Evolutionary conservation across 2,113 vertebrate genomes (phyloP).

Genomic region (Isurus oxyrinchus): DNA sequence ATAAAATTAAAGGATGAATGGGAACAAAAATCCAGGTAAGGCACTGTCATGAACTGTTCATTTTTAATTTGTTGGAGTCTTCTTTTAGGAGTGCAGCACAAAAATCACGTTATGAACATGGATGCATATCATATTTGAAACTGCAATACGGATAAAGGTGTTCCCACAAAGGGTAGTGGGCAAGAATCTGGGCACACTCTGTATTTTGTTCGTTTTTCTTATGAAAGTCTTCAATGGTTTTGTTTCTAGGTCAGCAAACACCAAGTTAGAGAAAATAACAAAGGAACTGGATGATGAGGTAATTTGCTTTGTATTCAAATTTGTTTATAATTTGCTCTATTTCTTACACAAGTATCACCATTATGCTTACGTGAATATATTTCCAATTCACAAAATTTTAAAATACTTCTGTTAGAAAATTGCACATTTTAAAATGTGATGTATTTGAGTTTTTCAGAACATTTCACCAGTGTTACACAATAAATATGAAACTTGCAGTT

Average conservation of each 20-base stretch:
- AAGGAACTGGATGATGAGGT: conserved; percentile 99
- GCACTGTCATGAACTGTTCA: conserved; percentile 39
- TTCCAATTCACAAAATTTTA: neutral
- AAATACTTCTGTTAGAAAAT: neutral
- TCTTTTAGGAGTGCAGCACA: neutral
- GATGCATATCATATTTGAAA: neutral
- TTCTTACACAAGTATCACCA: neutral
- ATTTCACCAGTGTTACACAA: neutral
- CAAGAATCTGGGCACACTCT: neutral
- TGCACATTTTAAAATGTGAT: neutral
- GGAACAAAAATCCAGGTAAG: conserved; percentile 93
- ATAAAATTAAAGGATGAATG: conserved; percentile 96
- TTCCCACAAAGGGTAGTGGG: neutral
- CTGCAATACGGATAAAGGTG: neutral
- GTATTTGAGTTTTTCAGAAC: neutral
- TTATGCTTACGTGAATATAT: neutral
- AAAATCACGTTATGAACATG: neutral
- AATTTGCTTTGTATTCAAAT: conserved; percentile 41
- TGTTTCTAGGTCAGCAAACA: conserved; percentile 72
- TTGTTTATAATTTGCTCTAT: neutral
- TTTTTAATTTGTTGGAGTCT: neutral
- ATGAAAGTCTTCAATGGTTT: conserved; percentile 18
- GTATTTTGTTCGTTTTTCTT: neutral
- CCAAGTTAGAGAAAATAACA: conserved; percentile 90
- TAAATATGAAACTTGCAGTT: neutral